phyloP scores from a whole-genome alignment of 2,888 invertebrate species.

The Drosophila recens region DNA sequence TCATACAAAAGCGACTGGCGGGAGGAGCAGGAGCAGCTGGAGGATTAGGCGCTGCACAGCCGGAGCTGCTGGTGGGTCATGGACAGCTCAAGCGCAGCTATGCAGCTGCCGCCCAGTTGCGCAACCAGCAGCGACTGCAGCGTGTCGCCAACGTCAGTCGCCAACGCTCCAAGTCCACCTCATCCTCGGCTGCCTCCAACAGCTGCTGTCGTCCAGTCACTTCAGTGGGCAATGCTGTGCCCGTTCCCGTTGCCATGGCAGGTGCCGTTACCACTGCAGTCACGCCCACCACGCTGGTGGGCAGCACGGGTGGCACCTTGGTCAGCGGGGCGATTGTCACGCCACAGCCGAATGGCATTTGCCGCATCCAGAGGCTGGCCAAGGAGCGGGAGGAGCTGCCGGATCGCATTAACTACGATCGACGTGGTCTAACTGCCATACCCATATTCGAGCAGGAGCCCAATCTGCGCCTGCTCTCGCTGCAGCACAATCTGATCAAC shows the following conservation, averaged over 20 bases:
- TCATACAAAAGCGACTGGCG: slow-evolving; percentile 71
- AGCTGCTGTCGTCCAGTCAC: slow-evolving; percentile 70
- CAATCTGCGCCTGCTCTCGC: slow-evolving; percentile 92
- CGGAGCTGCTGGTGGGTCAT: slow-evolving; percentile 62
- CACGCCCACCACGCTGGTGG: slow-evolving; percentile 60
- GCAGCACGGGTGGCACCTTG: slow-evolving; percentile 63
- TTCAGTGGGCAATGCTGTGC: slow-evolving; percentile 20
- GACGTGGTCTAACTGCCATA: slow-evolving; percentile 92
- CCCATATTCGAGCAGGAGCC: slow-evolving; percentile 93
- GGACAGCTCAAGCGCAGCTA: slow-evolving; percentile 66
- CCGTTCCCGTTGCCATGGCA: background rate
- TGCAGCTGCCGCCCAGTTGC: slow-evolving; percentile 58
- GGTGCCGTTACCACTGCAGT: slow-evolving; percentile 36
- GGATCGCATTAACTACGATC: slow-evolving; percentile 95
- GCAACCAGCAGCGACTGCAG: slow-evolving; percentile 64
- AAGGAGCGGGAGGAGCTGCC: slow-evolving; percentile 94
- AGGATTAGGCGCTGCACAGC: slow-evolving; percentile 29
- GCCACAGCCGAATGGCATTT: slow-evolving; percentile 84
- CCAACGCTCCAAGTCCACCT: slow-evolving; percentile 82
- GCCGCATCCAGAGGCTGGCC: slow-evolving; percentile 89
- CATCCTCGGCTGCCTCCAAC: slow-evolving; percentile 78
- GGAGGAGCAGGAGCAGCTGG: slow-evolving; percentile 10
- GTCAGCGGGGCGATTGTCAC: slow-evolving; percentile 76
- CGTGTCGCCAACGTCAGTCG: slow-evolving; percentile 64
- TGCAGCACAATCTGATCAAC: slow-evolving; percentile 96